Base-by-base conservation (phyloP, 2,888 invertebrate genomes). In the Bombylius major region DNA sequence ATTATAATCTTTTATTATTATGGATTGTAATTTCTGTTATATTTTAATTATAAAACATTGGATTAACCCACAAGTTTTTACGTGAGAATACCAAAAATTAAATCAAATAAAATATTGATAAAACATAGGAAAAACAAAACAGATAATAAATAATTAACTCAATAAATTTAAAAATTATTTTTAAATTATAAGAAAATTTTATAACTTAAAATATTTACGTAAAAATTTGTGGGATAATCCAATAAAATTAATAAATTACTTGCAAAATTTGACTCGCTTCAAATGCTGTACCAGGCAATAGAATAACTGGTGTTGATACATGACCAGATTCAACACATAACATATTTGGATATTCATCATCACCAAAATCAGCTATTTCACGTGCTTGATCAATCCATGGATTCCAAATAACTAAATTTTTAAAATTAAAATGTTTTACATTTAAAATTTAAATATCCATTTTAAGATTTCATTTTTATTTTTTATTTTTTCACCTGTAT, bases 261-360 rank as follows among this genome's bases (percentile, higher is more conserved):
- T 90, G 90, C 62, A 91, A 78, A 69, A 90, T 89, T 79, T 90
- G 90, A 75, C 89, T 89, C 66, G 90, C 90, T 77, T 92, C 92
- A 75, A 90, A 94, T 67, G 92, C 90, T 62, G 90, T 92, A 59
- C 92, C 90, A 58, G 93, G 92, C 67, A 90, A 78, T 63, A 95
- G 79, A 69, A 90, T 86, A 58, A 92, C 87, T 58, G 92, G 92
- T 67, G 86, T 83, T 62, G 88, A 87, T 32, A 95, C 92, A 67
- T 89, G 87, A 34, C 94, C 95, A 58, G 93, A 87, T 76, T 96
- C 96, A 60, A 97, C 91, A 75, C 96, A 97, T 64, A 96, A 82
- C 95, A 97, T 95, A 73, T 90, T 91, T 11, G 90, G 91, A 76
- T 91, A 96, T 75, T 96, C 95, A 68, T 94, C 93, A 75, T 95